A percentile compares a stretch with the other conserved stretches of the same genome.
Conservation (phyloP, 2,113 vertebrate genomes). For the Clarias magur region DNA sequence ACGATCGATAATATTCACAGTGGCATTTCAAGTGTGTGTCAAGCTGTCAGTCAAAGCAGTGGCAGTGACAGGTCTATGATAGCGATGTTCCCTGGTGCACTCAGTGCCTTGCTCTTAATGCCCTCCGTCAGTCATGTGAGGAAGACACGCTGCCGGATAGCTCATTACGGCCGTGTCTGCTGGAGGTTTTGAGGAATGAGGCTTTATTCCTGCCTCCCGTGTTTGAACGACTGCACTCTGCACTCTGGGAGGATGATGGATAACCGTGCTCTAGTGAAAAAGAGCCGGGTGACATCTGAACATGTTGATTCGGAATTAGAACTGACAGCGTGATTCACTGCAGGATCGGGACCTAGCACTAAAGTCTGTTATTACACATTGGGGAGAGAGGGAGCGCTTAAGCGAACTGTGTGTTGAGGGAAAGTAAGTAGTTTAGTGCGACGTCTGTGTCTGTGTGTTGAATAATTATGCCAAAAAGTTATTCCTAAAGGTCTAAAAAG, state of each 20-base stretch:
- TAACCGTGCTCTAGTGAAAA: neutral
- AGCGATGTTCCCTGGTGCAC: conserved; percentile 1
- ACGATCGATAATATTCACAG: neutral
- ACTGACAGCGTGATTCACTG: conserved; percentile 9
- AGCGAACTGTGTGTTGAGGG: neutral
- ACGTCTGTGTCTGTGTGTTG: neutral
- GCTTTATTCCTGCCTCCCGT: neutral
- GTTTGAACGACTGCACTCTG: conserved; percentile 29
- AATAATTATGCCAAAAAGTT: neutral
- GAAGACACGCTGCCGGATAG: conserved; percentile 15
- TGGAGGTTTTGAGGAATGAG: conserved; percentile 6
- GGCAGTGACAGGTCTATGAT: conserved; percentile 22
- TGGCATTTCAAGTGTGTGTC: neutral
- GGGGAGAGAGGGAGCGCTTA: neutral
- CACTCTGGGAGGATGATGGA: conserved; percentile 23
- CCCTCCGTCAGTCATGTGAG: conserved; percentile 27
- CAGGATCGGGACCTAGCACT: neutral
- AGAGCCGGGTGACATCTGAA: conserved; percentile 18
- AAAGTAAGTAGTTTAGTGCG: conserved; percentile 7
- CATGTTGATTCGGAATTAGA: conserved; percentile 35
- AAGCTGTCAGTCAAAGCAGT: conserved; percentile 23
- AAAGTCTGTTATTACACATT: neutral
- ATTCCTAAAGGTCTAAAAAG: neutral
- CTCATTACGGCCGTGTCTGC: conserved; percentile 20
- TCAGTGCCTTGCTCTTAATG: neutral